Percentiles rank a stretch among this genome's conserved stretches.
These are phyloP conservation scores for Ridgeia piscesae DNA, from an alignment of 1,140 invertebrate genomes.

Conservation along the genomic window DNA sequence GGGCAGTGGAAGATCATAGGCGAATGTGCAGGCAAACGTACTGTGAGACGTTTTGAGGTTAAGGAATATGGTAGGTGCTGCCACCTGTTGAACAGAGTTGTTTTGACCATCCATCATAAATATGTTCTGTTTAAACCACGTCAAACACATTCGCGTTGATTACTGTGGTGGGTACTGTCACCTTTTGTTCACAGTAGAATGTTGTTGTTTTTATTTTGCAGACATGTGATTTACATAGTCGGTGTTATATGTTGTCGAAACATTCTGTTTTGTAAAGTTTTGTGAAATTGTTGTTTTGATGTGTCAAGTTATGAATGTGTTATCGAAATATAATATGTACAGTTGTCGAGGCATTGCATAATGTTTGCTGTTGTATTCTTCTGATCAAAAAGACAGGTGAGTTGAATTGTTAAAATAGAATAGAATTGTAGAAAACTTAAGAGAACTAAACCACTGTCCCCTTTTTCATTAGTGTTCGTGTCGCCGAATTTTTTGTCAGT, in stretches of 20 bases:
- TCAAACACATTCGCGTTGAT: no score
- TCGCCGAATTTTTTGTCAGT: background rate
- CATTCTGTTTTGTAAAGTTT: background rate
- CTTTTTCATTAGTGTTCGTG: background rate
- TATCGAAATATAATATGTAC: background rate
- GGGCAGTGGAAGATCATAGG: constrained; percentile 87
- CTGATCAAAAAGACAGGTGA: background rate
- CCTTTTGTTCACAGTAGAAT: background rate
- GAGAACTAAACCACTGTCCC: background rate
- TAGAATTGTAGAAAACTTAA: background rate
- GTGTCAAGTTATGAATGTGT: background rate
- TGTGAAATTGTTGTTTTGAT: background rate
- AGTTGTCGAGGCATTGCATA: background rate
- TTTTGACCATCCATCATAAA: no score
- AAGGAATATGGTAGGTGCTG: constrained; percentile 73
- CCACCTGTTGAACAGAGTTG: background rate
- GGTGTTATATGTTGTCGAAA: no score
- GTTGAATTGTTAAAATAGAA: background rate
- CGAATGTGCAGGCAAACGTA: constrained; percentile 51
- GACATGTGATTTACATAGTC: background rate
- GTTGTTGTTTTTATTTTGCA: background rate
- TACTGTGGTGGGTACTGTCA: no score
- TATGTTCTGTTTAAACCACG: no score
- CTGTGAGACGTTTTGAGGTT: constrained; percentile 72
- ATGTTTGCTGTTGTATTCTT: background rate